Conservation (phyloP, 2,888 invertebrate genomes). For the Apamea anceps region DNA sequence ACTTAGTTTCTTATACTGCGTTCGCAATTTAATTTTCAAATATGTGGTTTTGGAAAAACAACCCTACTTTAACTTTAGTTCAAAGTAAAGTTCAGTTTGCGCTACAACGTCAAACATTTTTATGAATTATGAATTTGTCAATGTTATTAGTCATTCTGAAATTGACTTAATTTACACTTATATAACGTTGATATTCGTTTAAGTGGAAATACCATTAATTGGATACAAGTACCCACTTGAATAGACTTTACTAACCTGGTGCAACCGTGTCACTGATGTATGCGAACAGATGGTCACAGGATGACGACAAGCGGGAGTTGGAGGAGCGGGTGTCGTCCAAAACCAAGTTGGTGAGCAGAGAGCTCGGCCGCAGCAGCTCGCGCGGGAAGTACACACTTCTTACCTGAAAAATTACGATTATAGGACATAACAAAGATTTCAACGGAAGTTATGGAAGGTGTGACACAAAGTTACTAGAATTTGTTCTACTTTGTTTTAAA, state of each 20-base stretch:
- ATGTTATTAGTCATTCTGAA: background rate
- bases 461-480: background rate
- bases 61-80: background rate
- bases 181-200: background rate
- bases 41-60: background rate
- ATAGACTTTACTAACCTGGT: conserved; percentile 89
- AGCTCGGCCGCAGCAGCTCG: conserved; percentile 93
- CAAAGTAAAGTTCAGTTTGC: background rate
- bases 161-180: background rate
- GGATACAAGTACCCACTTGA: background rate
- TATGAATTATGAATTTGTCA: background rate
- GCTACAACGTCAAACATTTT: background rate
- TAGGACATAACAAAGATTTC: background rate
- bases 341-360: conserved; percentile 94
- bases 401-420: conserved; percentile 76
- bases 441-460: background rate
- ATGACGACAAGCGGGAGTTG: conserved; percentile 84
- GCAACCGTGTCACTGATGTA: conserved; percentile 96
- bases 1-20: background rate
- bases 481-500: background rate
- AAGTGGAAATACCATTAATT: background rate
- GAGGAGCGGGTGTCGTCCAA: conserved; percentile 93
- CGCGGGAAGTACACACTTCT: conserved; percentile 93
- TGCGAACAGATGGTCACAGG: conserved; percentile 94
- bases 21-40: background rate